A percentile compares a stretch with the other conserved stretches of the same genome.
Evolutionary conservation across 2,113 vertebrate genomes (phyloP).

Genomic region (Numenius arquata): DNA sequence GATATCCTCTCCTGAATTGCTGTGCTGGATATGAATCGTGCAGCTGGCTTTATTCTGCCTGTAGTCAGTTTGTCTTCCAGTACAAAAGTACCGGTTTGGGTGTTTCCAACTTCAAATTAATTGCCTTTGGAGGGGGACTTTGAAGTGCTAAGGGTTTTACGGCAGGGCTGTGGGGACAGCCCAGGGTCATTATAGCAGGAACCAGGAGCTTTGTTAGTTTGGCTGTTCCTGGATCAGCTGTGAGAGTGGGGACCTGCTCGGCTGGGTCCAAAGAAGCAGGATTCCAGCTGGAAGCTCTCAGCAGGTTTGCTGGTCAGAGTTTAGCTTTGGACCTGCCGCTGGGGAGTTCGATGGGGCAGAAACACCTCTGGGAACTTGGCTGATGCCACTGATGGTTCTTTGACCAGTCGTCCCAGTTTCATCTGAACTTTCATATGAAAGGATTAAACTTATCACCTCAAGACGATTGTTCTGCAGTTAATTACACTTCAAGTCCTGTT

Average conservation of each 20-base stretch:
- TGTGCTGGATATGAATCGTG: not conserved
- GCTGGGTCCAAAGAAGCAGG: not conserved
- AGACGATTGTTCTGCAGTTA: not conserved
- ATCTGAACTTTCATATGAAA: not conserved
- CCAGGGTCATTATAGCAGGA: not conserved
- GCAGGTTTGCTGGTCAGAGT: not conserved
- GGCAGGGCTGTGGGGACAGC: not conserved
- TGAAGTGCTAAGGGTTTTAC: not conserved
- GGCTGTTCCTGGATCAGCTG: not conserved
- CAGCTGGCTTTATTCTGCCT: not conserved
- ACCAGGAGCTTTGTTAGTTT: not conserved
- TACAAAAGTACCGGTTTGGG: not conserved
- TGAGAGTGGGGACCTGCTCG: not conserved
- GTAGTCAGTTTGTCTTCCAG: not conserved
- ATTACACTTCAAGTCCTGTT: not conserved
- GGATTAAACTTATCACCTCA: not conserved
- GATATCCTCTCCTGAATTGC: not conserved
- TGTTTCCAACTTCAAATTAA: not conserved
- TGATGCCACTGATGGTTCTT: not conserved
- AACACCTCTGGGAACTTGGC: not conserved
- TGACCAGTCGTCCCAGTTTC: not conserved
- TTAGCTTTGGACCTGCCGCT: not conserved
- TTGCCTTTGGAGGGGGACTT: not conserved
- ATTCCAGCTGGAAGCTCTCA: not conserved
- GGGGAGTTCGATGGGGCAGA: not conserved